Evolutionary conservation across 1,140 invertebrate genomes (phyloP).

Genomic region (Ditylenchus dipsaci): DNA sequence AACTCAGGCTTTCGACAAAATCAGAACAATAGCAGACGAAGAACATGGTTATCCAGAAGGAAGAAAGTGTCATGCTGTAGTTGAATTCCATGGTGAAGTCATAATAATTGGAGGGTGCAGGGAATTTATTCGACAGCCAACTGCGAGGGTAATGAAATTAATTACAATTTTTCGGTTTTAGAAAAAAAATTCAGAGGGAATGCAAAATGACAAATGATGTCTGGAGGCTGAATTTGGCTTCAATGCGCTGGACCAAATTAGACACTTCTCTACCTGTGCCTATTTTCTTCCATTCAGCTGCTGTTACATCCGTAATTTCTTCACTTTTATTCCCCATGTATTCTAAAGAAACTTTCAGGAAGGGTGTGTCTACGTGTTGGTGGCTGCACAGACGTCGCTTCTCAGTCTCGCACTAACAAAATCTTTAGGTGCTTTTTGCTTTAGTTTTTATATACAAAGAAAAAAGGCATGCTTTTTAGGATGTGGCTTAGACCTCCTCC

Average conservation of each 20-base stretch:
- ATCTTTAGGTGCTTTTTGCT: no score
- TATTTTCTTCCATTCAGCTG: constrained; percentile 77
- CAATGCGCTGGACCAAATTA: constrained; percentile 67
- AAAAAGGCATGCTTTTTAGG: constrained; percentile 41
- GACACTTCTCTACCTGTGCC: constrained; percentile 67
- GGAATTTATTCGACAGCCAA: not conserved
- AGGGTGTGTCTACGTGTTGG: constrained; percentile 60
- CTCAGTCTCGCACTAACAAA: constrained; percentile 50
- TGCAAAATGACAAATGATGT: constrained; percentile 68
- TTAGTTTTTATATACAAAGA: no score
- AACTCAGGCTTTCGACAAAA: constrained; percentile 9
- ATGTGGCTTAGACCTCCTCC: constrained; percentile 78
- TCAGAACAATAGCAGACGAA: constrained; percentile 20
- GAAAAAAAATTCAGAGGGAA: no score
- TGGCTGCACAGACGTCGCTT: constrained; percentile 55
- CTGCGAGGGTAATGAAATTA: no score
- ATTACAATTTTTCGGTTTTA: no score
- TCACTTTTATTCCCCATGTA: no score
- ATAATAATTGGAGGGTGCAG: constrained; percentile 34
- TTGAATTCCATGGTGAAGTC: constrained; percentile 14
- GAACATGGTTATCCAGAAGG: constrained; percentile 16
- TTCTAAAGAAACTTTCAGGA: constrained; percentile 26
- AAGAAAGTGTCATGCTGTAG: constrained; percentile 31
- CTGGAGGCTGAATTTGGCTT: constrained; percentile 72
- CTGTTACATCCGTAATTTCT: constrained; percentile 70